These are phyloP conservation scores for Megalopta genalis DNA, from an alignment of 1,140 invertebrate species.

Conservation along the genomic window DNA sequence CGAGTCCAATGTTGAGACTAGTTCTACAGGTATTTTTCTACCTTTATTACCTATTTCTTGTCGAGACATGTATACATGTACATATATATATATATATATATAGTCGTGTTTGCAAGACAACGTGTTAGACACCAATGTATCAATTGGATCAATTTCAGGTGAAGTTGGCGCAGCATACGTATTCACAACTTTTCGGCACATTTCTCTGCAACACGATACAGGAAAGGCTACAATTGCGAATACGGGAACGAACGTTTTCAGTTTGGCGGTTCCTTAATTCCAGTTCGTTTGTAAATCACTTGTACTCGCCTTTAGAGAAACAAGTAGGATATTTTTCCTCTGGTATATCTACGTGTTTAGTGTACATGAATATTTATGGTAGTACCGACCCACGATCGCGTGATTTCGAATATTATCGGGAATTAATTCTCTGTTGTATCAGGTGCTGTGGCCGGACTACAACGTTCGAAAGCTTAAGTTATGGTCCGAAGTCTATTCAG, in stretches of 20 bases:
- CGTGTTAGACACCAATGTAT: background rate
- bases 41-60: no score
- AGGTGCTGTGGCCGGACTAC: constrained; percentile 93
- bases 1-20: background rate
- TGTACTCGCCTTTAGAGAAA: constrained; percentile 85
- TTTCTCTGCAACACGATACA: constrained; percentile 95
- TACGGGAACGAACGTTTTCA: constrained; percentile 88
- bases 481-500: constrained; percentile 93
- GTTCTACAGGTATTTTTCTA: background rate
- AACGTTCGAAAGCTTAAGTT: constrained; percentile 90
- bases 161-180: constrained; percentile 96
- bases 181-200: constrained; percentile 97
- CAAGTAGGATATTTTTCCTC: constrained; percentile 67
- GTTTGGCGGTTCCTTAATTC: constrained; percentile 93
- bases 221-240: constrained; percentile 86
- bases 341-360: background rate
- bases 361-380: background rate
- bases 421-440: constrained; percentile 11
- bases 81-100: no score
- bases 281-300: constrained; percentile 91
- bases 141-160: constrained; percentile 83
- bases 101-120: background rate
- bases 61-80: no score
- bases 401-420: background rate
- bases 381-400: background rate